These are phyloP conservation scores for Erithacus rubecula DNA, from an alignment of 2,797 vertebrate species.

Conservation along the genomic window DNA sequence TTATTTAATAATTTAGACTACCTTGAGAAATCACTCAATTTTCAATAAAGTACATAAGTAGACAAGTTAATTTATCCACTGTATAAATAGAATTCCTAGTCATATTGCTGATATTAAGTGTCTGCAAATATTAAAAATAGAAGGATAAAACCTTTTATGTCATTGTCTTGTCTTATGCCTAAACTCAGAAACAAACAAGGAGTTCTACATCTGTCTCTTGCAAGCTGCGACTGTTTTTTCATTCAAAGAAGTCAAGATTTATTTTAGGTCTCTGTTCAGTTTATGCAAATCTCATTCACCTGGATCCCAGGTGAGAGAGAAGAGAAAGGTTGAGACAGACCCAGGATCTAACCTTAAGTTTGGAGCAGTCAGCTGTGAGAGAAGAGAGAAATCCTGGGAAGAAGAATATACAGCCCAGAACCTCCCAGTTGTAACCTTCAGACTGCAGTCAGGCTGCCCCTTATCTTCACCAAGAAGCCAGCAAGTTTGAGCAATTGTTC, in stretches of 20 bases:
- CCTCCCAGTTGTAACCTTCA: not conserved
- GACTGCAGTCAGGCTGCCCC: not conserved
- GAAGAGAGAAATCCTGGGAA: not conserved
- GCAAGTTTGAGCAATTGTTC: not conserved
- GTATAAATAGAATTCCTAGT: not conserved
- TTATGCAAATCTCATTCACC: not conserved
- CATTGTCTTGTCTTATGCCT: not conserved
- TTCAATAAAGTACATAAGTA: not conserved
- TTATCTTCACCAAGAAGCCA: not conserved
- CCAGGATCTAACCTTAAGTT: not conserved
- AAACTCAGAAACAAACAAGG: not conserved
- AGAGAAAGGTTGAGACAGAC: not conserved
- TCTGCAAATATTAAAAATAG: not conserved
- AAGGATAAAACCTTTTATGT: not conserved
- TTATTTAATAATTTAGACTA: not conserved
- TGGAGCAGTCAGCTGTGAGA: not conserved
- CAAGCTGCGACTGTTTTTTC: not conserved
- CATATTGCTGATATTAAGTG: not conserved
- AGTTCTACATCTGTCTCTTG: not conserved
- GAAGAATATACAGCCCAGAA: not conserved
- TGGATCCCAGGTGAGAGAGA: not conserved
- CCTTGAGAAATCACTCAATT: not conserved
- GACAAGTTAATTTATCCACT: not conserved
- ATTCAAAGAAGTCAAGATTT: not conserved
- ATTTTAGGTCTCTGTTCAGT: not conserved